These are phyloP conservation scores for Perccottus glenii DNA, from an alignment of 2,113 vertebrate genomes.

Conservation along the genomic window DNA sequence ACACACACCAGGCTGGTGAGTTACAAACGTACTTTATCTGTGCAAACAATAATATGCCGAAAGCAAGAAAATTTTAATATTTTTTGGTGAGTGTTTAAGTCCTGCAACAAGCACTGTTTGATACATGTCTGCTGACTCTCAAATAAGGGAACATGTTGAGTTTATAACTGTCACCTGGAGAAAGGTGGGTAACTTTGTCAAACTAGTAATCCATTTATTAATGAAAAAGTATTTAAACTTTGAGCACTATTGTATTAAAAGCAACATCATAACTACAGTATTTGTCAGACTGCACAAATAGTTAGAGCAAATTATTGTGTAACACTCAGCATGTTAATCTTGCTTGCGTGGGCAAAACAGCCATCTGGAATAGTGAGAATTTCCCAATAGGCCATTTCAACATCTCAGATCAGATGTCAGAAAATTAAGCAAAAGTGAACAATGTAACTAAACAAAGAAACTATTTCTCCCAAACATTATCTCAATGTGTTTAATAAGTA, in stretches of 20 bases:
- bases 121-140: no score
- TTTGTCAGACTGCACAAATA: slow-evolving; percentile 15
- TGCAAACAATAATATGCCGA: no score
- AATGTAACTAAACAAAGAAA: slow-evolving; percentile 17
- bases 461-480: no score
- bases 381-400: slow-evolving; percentile 27
- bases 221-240: no score
- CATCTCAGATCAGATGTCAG: slow-evolving; percentile 12
- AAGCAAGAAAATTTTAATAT: no score
- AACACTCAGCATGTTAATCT: slow-evolving; percentile 39
- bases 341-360: slow-evolving; percentile 35
- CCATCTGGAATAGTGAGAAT: slow-evolving; percentile 36
- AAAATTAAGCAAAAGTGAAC: slow-evolving; percentile 3
- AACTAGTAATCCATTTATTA: no score
- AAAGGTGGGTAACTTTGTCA: no score
- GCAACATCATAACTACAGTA: neutral
- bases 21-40: slow-evolving; percentile 17
- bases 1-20: slow-evolving; percentile 93
- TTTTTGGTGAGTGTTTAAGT: no score
- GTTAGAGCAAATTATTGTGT: slow-evolving; percentile 4
- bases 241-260: no score
- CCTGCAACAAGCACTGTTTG: no score
- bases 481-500: neutral
- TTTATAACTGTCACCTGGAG: no score
- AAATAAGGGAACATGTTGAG: no score